Evolutionary conservation across 1,140 invertebrate species (phyloP).

Genomic region (Caenorhabditis briggsae): DNA sequence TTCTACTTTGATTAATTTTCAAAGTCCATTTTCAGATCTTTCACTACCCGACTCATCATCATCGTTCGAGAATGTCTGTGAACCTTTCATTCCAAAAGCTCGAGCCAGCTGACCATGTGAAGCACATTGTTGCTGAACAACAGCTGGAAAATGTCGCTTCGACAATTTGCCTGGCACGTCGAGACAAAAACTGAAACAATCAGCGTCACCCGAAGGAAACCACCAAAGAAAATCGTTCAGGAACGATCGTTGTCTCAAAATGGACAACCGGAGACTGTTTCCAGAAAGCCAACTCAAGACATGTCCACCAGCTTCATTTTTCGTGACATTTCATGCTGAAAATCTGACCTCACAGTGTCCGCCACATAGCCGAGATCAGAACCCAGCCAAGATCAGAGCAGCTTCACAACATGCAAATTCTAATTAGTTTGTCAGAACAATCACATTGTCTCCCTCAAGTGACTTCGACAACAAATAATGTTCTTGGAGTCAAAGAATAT

Average conservation of each 20-base stretch:
- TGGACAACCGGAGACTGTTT: background rate
- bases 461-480: no score
- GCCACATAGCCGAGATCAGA: background rate
- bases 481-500: no score
- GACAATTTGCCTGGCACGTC: no score
- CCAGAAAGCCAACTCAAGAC: constrained; percentile 9
- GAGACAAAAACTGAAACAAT: background rate
- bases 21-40: background rate
- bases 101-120: background rate
- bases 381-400: no score
- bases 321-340: background rate
- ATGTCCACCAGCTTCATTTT: constrained; percentile 11
- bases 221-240: background rate
- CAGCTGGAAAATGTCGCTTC: background rate
- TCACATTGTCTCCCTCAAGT: background rate
- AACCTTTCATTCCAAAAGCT: constrained; percentile 8
- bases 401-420: background rate
- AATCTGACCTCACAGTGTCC: constrained; percentile 20
- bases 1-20: background rate
- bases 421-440: constrained; percentile 6
- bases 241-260: background rate
- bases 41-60: background rate
- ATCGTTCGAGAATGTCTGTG: background rate
- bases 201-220: background rate
- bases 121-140: background rate